These are phyloP conservation scores for Caloenas nicobarica DNA, from an alignment of 2,113 vertebrate species.

Conservation along the genomic window DNA sequence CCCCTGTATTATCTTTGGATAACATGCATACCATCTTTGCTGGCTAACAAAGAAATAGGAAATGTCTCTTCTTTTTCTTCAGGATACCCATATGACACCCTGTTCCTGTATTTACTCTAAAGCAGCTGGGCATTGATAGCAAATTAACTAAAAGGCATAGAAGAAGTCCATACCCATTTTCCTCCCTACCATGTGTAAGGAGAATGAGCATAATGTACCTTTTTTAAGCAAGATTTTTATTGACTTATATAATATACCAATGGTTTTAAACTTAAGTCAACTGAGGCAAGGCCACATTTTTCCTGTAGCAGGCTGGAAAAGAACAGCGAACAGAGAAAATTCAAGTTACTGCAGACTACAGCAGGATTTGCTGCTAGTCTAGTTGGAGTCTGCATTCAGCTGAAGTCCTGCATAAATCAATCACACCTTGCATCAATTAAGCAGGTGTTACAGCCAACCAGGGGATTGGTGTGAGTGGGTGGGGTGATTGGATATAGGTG, in stretches of 20 bases:
- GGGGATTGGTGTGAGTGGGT: not conserved
- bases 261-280: constrained; percentile 34
- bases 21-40: constrained; percentile 48
- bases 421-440: not conserved
- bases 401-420: not conserved
- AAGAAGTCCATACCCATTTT: constrained; percentile 31
- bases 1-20: constrained; percentile 52
- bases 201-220: constrained; percentile 23
- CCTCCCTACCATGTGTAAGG: not conserved
- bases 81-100: constrained; percentile 37
- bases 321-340: constrained; percentile 20
- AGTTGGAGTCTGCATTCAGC: not conserved
- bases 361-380: not conserved
- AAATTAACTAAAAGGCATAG: constrained; percentile 18
- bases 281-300: constrained; percentile 40
- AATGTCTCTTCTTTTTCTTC: constrained; percentile 45
- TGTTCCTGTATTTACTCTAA: constrained; percentile 60
- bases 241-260: constrained; percentile 50
- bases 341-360: not conserved
- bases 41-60: constrained; percentile 64
- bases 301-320: constrained; percentile 27
- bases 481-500: not conserved
- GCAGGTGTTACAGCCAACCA: not conserved
- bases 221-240: constrained; percentile 63
- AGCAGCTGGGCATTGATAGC: constrained; percentile 42